phyloP scores from a whole-genome alignment of 2,888 invertebrate genomes.

The Ashinkailepas kermadecensis region DNA sequence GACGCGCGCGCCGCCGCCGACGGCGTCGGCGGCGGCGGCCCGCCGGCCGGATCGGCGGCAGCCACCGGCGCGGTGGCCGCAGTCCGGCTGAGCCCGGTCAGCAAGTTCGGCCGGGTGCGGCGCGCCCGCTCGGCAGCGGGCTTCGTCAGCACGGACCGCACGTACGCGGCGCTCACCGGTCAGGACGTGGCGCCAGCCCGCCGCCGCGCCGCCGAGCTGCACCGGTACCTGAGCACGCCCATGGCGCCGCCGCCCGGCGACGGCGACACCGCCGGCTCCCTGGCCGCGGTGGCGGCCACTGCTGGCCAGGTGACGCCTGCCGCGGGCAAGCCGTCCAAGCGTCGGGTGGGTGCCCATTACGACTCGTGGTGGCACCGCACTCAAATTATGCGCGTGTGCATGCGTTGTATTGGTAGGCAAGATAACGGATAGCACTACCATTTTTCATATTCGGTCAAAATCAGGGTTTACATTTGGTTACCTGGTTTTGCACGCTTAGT shows the following conservation, averaged over 20 bases:
- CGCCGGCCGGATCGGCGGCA: neutral
- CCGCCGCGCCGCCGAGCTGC: slow-evolving; percentile 3
- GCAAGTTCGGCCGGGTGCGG: slow-evolving; percentile 15
- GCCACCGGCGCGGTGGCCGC: neutral
- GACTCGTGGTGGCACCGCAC: slow-evolving; percentile 61
- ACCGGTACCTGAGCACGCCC: neutral
- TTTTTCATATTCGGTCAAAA: too few relatives aligned
- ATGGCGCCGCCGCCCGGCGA: neutral
- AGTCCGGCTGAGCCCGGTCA: neutral
- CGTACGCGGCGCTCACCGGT: neutral
- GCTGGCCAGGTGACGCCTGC: too few relatives aligned
- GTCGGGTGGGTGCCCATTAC: slow-evolving; percentile 47
- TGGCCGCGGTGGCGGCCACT: too few relatives aligned
- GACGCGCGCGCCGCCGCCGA: neutral
- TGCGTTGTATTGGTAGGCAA: too few relatives aligned
- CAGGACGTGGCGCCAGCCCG: slow-evolving; percentile 6
- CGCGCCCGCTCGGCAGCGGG: slow-evolving; percentile 1
- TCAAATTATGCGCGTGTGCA: too few relatives aligned
- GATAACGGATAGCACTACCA: too few relatives aligned
- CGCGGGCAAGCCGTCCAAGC: neutral
- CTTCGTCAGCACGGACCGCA: slow-evolving; percentile 17
- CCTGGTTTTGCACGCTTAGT: too few relatives aligned
- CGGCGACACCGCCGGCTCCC: too few relatives aligned
- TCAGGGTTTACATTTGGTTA: too few relatives aligned
- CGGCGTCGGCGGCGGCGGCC: neutral